These are phyloP conservation scores for Poeciliopsis paucimaculata DNA, from an alignment of 2,797 vertebrate species.

Conservation along the genomic window DNA sequence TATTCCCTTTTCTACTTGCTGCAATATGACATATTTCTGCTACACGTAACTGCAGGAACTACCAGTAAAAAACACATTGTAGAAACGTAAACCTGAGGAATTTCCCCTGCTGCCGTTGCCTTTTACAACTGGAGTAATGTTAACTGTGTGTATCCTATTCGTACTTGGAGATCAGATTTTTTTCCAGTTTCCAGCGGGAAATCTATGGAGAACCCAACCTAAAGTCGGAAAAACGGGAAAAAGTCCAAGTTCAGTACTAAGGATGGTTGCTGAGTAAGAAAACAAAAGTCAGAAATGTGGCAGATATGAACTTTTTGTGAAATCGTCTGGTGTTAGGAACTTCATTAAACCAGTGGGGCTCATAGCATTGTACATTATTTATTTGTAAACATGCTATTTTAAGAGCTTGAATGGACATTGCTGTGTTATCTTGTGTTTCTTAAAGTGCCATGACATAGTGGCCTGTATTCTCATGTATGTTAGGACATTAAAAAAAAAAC, in stretches of 20 bases:
- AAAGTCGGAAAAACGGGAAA: not conserved
- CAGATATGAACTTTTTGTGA: not conserved
- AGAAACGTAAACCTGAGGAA: not conserved
- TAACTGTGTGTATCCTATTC: not conserved
- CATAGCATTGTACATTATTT: not conserved
- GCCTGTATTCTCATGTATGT: not conserved
- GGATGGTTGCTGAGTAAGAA: not conserved
- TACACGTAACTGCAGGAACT: not conserved
- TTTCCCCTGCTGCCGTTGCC: not conserved
- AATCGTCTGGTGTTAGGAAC: not conserved
- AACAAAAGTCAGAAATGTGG: not conserved
- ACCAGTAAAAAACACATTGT: not conserved
- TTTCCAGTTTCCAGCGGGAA: not conserved
- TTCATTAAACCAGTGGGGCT: not conserved
- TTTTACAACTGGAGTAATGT: not conserved
- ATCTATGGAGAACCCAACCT: not conserved
- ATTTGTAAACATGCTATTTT: not conserved
- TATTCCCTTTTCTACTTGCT: not conserved
- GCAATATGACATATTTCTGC: not conserved
- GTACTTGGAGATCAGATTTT: not conserved
- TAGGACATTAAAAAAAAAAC: not conserved
- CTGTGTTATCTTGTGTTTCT: not conserved
- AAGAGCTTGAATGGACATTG: not conserved
- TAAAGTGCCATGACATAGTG: not conserved
- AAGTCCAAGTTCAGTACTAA: not conserved